Evolutionary conservation across 2,888 invertebrate species (phyloP).

Genomic region (Odontocolon sp.): DNA sequence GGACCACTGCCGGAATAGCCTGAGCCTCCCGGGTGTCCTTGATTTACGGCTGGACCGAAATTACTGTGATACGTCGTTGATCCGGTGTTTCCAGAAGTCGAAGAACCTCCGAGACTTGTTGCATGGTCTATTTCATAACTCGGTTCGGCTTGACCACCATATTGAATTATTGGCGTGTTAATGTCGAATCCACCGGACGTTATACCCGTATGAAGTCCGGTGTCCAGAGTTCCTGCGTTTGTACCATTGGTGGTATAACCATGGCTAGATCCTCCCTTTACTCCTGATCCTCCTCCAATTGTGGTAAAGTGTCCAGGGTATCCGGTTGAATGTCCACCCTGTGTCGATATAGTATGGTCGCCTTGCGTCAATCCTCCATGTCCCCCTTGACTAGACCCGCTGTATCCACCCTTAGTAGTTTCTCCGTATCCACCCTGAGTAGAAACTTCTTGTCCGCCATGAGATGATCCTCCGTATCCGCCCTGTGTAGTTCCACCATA

Average conservation of each 20-base stretch:
- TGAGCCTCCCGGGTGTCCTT: conserved; percentile 2
- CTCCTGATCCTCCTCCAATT: conserved; percentile 8
- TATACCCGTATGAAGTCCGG: conserved; percentile 32
- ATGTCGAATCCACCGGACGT: conserved; percentile 25
- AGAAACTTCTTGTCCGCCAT: neutral
- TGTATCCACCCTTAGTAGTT: conserved; percentile 6
- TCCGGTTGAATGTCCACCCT: no score
- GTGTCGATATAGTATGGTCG: conserved; percentile 1
- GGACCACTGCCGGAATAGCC: conserved; percentile 29
- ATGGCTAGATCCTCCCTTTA: neutral
- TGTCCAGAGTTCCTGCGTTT: conserved; percentile 18
- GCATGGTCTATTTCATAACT: conserved; percentile 27
- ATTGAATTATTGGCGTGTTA: conserved; percentile 22
- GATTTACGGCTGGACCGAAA: conserved; percentile 26
- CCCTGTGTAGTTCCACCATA: conserved; percentile 9
- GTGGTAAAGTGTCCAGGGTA: neutral
- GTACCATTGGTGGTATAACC: conserved; percentile 19
- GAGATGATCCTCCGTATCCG: conserved; percentile 11
- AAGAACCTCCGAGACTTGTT: neutral
- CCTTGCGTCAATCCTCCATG: neutral
- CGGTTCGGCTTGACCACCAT: conserved; percentile 23
- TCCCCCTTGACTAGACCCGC: neutral
- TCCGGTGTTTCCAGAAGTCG: conserved; percentile 22
- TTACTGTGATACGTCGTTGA: conserved; percentile 36
- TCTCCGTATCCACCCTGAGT: conserved; percentile 40